Conservation (phyloP, 2,797 vertebrate species). For the Hydrocynus forskahlii region DNA sequence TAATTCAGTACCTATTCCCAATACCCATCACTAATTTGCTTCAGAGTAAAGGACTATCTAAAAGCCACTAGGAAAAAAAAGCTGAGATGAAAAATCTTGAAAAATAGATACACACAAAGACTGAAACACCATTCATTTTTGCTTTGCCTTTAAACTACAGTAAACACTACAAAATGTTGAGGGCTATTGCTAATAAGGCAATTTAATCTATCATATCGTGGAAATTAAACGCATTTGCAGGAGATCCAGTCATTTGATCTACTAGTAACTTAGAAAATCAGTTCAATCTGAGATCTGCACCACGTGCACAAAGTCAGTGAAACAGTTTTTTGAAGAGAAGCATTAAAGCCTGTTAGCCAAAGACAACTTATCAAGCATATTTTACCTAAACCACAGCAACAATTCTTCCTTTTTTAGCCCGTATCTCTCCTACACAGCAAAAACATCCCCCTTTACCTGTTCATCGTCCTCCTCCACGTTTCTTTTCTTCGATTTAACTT, state of each 20-base stretch:
- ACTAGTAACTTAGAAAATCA: neutral
- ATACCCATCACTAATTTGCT: too few relatives aligned
- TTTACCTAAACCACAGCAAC: neutral
- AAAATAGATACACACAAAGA: too few relatives aligned
- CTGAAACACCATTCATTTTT: too few relatives aligned
- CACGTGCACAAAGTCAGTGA: neutral
- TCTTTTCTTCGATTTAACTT: slow-evolving; percentile 63
- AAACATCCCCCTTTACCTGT: slow-evolving; percentile 9
- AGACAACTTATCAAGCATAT: neutral
- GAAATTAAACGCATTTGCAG: neutral
- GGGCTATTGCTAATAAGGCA: neutral
- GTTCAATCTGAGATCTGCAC: neutral
- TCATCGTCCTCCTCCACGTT: slow-evolving; percentile 50
- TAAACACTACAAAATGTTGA: neutral
- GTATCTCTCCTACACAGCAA: neutral
- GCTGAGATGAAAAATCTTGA: too few relatives aligned
- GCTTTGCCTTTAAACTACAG: neutral
- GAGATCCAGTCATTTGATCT: neutral
- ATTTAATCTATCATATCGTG: too few relatives aligned
- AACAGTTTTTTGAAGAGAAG: neutral
- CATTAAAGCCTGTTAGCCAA: neutral
- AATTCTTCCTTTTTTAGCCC: neutral
- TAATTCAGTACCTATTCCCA: too few relatives aligned
- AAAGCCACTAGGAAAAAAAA: too few relatives aligned
- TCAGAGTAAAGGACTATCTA: too few relatives aligned